phyloP scores from a whole-genome alignment of 2,888 invertebrate genomes.

The Epicampocera succincta region DNA sequence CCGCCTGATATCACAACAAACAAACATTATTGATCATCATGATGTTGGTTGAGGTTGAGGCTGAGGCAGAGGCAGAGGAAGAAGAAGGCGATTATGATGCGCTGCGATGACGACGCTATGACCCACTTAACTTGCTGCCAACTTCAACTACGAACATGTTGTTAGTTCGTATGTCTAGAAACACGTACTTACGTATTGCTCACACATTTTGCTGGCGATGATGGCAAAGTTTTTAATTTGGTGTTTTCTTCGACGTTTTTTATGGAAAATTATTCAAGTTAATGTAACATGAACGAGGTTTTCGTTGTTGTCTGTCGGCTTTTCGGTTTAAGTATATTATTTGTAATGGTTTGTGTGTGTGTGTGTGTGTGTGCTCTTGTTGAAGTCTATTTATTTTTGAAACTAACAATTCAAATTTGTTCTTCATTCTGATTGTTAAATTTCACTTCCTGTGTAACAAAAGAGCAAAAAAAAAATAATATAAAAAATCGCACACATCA shows the following conservation, averaged over 20 bases:
- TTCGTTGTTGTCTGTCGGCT: neutral
- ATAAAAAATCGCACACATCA: conserved; percentile 25
- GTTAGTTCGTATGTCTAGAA: no score
- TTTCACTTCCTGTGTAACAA: conserved; percentile 63
- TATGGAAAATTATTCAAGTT: conserved; percentile 29
- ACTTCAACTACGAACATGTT: no score
- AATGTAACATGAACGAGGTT: conserved; percentile 39
- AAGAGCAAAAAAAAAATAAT: conserved; percentile 17
- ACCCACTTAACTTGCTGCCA: conserved; percentile 63
- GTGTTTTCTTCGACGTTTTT: conserved; percentile 16
- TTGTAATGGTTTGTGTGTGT: no score
- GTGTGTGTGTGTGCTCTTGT: conserved; percentile 20
- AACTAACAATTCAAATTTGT: conserved; percentile 46
- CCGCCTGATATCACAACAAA: conserved; percentile 24
- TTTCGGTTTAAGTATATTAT: conserved; percentile 21
- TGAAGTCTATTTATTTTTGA: conserved; percentile 59
- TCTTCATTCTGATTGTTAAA: conserved; percentile 51
- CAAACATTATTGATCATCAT: conserved; percentile 27
- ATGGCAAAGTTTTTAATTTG: conserved; percentile 15
- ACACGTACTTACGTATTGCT: conserved; percentile 19
- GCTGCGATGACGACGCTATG: conserved; percentile 57
- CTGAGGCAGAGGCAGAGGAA: no score
- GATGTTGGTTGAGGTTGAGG: conserved; percentile 32
- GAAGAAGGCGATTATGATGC: neutral
- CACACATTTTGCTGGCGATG: conserved; percentile 26